These are phyloP conservation scores for Prunella fulvescens DNA, from an alignment of 2,113 vertebrate species.

Conservation along the genomic window DNA sequence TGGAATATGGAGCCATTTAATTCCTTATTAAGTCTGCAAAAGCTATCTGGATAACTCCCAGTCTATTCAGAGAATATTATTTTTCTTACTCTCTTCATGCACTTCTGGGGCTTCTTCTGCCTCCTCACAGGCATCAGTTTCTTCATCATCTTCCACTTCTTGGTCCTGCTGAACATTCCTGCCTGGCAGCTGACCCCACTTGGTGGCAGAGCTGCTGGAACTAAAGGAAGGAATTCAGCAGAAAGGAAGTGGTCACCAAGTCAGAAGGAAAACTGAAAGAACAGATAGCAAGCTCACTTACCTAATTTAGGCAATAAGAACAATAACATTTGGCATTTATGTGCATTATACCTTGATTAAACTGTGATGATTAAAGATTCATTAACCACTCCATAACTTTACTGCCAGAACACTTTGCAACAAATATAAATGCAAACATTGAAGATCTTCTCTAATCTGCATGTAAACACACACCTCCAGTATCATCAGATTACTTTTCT, in stretches of 20 bases:
- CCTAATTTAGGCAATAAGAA: neutral
- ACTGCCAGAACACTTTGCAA: neutral
- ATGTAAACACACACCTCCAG: neutral
- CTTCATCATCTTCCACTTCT: conserved; percentile 57
- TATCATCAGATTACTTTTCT: neutral
- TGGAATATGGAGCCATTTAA: neutral
- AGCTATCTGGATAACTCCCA: neutral
- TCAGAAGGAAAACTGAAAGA: neutral
- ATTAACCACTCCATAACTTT: neutral
- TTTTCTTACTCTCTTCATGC: conserved; percentile 68
- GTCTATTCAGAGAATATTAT: neutral
- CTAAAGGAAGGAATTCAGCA: conserved; percentile 30
- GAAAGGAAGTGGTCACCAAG: neutral
- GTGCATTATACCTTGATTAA: neutral
- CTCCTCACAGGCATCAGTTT: conserved; percentile 60
- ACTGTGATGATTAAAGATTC: neutral
- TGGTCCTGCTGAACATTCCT: conserved; percentile 51
- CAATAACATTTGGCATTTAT: neutral
- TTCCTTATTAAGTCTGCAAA: neutral
- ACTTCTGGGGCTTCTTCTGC: conserved; percentile 62
- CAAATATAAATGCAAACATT: neutral
- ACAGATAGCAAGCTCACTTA: neutral
- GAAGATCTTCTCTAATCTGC: neutral
- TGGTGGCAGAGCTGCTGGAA: conserved; percentile 55
- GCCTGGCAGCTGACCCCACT: conserved; percentile 26